Percentiles rank a stretch among this genome's conserved stretches.
These are phyloP conservation scores for Morpho deidamia DNA, from an alignment of 2,888 invertebrate genomes.

Conservation along the genomic window DNA sequence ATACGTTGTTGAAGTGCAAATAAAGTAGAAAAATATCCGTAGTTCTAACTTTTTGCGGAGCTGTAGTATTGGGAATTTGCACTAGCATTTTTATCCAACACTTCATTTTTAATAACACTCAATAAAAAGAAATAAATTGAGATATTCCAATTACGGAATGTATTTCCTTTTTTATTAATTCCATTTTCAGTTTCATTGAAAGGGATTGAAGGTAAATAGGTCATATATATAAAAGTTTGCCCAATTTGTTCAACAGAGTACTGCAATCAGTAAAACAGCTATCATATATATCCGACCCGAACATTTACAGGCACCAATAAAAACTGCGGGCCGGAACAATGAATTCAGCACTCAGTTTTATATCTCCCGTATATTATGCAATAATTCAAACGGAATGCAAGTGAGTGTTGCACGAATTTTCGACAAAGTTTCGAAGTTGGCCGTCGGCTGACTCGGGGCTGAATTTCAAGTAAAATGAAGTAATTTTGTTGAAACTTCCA, in stretches of 20 bases:
- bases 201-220: neutral
- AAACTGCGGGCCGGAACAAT: slow-evolving; percentile 51
- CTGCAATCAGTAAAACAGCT: slow-evolving; percentile 2
- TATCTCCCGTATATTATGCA: slow-evolving; percentile 53
- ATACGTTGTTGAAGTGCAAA: no score
- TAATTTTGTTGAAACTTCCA: slow-evolving; percentile 38
- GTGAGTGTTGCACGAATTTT: slow-evolving; percentile 37
- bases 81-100: no score
- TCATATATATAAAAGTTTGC: neutral
- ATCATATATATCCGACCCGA: slow-evolving; percentile 19
- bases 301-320: slow-evolving; percentile 53
- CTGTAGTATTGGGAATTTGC: no score
- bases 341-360: slow-evolving; percentile 52
- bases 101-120: no score
- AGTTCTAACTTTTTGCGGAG: no score
- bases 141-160: no score
- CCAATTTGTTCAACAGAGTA: slow-evolving; percentile 2
- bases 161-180: no score
- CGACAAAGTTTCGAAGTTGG: slow-evolving; percentile 36
- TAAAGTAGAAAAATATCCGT: no score
- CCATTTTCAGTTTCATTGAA: no score
- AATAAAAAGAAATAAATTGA: no score
- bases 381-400: slow-evolving; percentile 63
- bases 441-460: slow-evolving; percentile 38
- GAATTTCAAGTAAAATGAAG: slow-evolving; percentile 45